Evolutionary conservation across 2,113 vertebrate genomes (phyloP), one percentile per base, ranked within the genome.

Genomic region (Muntiacus reevesi): DNA sequence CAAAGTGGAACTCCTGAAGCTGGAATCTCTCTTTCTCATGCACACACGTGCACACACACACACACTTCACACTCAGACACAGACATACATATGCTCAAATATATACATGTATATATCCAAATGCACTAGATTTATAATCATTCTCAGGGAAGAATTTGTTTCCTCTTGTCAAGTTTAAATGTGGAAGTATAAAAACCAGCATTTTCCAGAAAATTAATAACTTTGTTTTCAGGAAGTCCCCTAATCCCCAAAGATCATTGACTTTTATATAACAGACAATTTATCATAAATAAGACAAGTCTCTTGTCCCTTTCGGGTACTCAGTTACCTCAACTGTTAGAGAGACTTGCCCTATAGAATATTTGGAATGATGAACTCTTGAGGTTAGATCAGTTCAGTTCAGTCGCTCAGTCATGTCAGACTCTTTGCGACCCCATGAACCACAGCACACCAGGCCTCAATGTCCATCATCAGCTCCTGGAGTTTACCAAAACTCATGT

Each of bases 401-500:
- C n/a, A 23, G n/a, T 71, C 5, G 2, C 5, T 12, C n/a, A 71
- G 5, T 71, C 67, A 71, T 12, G 67, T 71, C n/a, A 0, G 5
- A 71, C 19, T 71, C 67, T 71, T 71, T 71, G 67, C 0, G 0
- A 71, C n/a, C n/a, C 67, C 67, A 6, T 71, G 19, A 71, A 36
- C 11, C 0, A 0, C 67, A 40, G 67, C 67, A 71, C 0, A 10
- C n/a, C 19, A 71, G n/a, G n/a, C 67, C 1, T 23, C 19, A 10
- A 5, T 71, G n/a, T 40, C n/a, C 67, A 23, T 71, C 19, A 71
- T 36, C 19, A 71, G 40, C 67, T 40, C n/a, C 67, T 0, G 1
- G 67, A 71, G n/a, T 71, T 71, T 71, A 23, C 19, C 2, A 40
- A 71, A 71, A 40, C 19, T 36, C 19, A 71, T 40, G 36, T 71